Base-by-base conservation (phyloP, 2,888 invertebrate species). In the Melinopterus prodromus region DNA sequence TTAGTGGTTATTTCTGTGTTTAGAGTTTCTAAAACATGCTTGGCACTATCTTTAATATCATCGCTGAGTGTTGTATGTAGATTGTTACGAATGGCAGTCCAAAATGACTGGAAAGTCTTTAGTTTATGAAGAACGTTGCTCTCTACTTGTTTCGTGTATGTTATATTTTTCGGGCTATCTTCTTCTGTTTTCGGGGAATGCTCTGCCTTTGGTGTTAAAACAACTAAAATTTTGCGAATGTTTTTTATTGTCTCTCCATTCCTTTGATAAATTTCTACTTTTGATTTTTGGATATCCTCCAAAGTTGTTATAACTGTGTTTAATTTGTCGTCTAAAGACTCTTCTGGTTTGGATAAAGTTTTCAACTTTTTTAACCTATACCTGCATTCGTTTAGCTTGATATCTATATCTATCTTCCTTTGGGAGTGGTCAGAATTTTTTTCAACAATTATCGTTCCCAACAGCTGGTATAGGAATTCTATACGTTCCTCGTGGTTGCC, bases 371-470 rank as follows among this genome's bases (percentile, higher is more conserved):
- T 36, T 35, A 74, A 6, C 37, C 37, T 26, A 15, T 36, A 74
- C 37, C 36, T 36, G 37, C 74, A 74, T 15, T 74, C 36, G 6
- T 35, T 37, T 6, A 74, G 37, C 37, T 74, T 74, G 9, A 26
- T 0, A 74, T 74, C 74, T 12, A 74, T 74, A 6, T 74, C 74
- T n/a, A 74, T 74, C 35, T 74, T 74, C 35, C 36, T 26, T 74
- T 74, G 74, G 15, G 36, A 74, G 6, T 74, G 74, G 6, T 74
- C 74, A 4, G 74, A 74, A 2, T 74, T 37, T 74, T 74, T 74
- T 36, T 74, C 74, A 9, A 74, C 74, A 12, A 74, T 74, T 0
- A 74, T 37, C 74, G 74, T 74, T n/a, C 74, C 74, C 12, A 74
- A 36, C 6, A 74, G 36, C 37, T 74, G 74, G 36, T 74, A 74